These are phyloP conservation scores for Lepus townsendii DNA, from an alignment of 2,797 vertebrate species.

Conservation along the genomic window DNA sequence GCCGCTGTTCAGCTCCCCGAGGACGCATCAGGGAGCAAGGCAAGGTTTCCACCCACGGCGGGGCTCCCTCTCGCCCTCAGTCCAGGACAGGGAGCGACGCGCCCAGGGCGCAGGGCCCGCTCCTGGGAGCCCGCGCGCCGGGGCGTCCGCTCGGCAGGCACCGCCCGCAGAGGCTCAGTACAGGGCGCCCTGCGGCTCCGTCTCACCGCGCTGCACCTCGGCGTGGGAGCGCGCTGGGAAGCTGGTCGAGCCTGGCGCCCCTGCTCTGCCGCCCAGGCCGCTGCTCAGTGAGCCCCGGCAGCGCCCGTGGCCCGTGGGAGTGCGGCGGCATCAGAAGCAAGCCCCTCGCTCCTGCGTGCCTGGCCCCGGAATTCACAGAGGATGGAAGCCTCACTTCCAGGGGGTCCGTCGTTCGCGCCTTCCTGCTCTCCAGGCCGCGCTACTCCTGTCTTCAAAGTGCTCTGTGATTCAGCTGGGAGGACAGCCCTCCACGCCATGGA, in stretches of 20 bases:
- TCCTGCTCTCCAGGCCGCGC: too few relatives aligned
- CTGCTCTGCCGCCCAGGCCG: not conserved
- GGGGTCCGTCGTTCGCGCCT: too few relatives aligned
- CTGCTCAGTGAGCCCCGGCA: not conserved
- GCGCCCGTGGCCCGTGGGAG: not conserved
- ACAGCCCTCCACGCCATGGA: not conserved
- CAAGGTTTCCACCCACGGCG: not conserved
- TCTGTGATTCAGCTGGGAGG: not conserved
- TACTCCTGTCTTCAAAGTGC: not conserved
- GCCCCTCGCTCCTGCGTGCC: not conserved
- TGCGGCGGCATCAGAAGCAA: not conserved
- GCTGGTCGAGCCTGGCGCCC: slow-evolving; percentile 44
- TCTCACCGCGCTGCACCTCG: rapidly evolving
- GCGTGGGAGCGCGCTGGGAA: not conserved
- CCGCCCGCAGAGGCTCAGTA: slow-evolving; percentile 16
- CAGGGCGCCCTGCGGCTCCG: slow-evolving; percentile 62
- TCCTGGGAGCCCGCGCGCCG: too few relatives aligned
- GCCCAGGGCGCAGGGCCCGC: not conserved
- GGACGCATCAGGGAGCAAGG: not conserved
- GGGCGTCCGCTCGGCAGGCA: not conserved
- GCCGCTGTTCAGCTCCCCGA: not conserved
- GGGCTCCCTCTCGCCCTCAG: too few relatives aligned
- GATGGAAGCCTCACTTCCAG: too few relatives aligned
- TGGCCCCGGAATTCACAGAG: not conserved
- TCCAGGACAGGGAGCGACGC: too few relatives aligned